A percentile compares a stretch with the other conserved stretches of the same genome.
These are phyloP conservation scores for Clunio marinus DNA, from an alignment of 2,888 invertebrate species.

Conservation along the genomic window DNA sequence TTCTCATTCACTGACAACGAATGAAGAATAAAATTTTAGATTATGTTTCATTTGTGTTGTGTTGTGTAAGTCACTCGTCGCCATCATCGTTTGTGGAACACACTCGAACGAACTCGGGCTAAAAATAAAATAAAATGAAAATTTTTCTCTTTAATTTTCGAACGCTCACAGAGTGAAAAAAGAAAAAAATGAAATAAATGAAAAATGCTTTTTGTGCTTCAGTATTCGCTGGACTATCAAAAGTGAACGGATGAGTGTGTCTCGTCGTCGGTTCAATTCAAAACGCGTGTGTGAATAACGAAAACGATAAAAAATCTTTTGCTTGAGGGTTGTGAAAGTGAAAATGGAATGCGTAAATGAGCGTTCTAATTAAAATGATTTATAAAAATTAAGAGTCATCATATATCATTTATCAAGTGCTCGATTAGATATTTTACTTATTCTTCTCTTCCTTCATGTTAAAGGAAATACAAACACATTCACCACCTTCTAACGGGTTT, in stretches of 20 bases:
- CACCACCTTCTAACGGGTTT: background rate
- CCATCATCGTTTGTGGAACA: too few relatives aligned
- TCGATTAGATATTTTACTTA: too few relatives aligned
- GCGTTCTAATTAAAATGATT: too few relatives aligned
- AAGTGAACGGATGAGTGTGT: background rate
- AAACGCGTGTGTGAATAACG: background rate
- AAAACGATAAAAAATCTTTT: background rate
- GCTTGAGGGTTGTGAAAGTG: background rate
- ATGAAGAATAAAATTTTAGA: background rate
- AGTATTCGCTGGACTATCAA: conserved; percentile 37
- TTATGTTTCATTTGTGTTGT: background rate
- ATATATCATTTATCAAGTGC: too few relatives aligned
- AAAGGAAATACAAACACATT: background rate
- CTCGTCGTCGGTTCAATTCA: background rate
- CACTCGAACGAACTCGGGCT: conserved; percentile 9
- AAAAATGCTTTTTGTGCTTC: conserved; percentile 22
- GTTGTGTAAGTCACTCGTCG: too few relatives aligned
- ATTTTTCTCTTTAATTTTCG: conserved; percentile 16
- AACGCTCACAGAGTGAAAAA: background rate
- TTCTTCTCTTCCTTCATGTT: too few relatives aligned
- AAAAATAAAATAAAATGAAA: conserved; percentile 31
- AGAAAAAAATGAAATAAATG: background rate
- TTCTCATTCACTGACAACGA: background rate
- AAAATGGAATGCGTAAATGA: background rate
- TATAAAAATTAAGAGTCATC: too few relatives aligned